Evolutionary conservation across 1,140 invertebrate genomes (phyloP).

Genomic region (Plutomurus gul): DNA sequence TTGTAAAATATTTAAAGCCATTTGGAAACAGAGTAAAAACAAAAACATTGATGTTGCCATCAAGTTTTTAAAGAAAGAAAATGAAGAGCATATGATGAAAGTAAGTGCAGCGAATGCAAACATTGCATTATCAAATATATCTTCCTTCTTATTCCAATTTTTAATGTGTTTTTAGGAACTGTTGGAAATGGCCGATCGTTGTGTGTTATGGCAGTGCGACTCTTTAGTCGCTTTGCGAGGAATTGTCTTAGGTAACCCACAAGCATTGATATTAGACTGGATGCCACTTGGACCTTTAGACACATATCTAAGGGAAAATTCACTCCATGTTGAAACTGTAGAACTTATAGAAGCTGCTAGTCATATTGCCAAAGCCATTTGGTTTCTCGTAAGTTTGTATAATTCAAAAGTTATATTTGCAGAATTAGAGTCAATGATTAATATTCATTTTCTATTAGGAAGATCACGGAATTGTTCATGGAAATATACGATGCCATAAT

Average conservation of each 20-base stretch:
- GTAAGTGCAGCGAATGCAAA: slow-evolving; percentile 55
- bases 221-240: slow-evolving; percentile 75
- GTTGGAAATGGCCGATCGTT: slow-evolving; percentile 72
- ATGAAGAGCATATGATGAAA: slow-evolving; percentile 63
- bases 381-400: slow-evolving; percentile 47
- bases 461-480: slow-evolving; percentile 79
- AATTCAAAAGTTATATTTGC: not conserved
- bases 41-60: slow-evolving; percentile 75
- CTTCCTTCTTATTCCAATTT: not conserved
- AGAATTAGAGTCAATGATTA: not conserved
- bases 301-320: slow-evolving; percentile 61
- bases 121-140: not conserved
- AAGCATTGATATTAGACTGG: slow-evolving; percentile 81
- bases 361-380: slow-evolving; percentile 53
- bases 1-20: slow-evolving; percentile 67
- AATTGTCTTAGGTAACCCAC: slow-evolving; percentile 71
- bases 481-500: slow-evolving; percentile 82
- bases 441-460: slow-evolving; percentile 59
- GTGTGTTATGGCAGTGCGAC: slow-evolving; percentile 73
- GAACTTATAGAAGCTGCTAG: slow-evolving; percentile 71
- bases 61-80: slow-evolving; percentile 73
- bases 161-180: slow-evolving; percentile 65
- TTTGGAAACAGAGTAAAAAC: slow-evolving; percentile 70
- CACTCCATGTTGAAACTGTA: slow-evolving; percentile 63
- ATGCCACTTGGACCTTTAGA: slow-evolving; percentile 77